These are phyloP conservation scores for Ctenicera cuprea DNA, from an alignment of 2,888 invertebrate species.

Conservation along the genomic window DNA sequence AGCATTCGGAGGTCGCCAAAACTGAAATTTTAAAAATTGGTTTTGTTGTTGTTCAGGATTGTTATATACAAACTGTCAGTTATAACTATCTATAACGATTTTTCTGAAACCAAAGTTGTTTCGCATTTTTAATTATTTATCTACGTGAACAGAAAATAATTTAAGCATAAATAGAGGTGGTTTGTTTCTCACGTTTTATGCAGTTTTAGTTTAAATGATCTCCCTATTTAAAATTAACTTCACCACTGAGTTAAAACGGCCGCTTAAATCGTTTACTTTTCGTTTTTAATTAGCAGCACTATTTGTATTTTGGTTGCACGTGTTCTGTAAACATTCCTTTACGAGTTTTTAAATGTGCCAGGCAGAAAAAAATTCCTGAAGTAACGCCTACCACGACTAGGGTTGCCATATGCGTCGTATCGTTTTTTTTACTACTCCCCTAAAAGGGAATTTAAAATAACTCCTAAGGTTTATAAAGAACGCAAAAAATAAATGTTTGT, in stretches of 20 bases:
- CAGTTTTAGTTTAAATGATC: conserved; percentile 10
- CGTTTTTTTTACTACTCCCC: neutral
- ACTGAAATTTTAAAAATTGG: no score
- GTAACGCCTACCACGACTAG: conserved; percentile 22
- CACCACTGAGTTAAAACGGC: conserved; percentile 16
- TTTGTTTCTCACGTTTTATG: conserved; percentile 14
- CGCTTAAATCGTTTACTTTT: conserved; percentile 25
- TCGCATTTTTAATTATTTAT: no score
- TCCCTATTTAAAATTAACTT: conserved; percentile 35
- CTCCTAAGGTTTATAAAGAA: no score
- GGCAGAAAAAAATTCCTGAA: conserved; percentile 9
- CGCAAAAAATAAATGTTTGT: no score
- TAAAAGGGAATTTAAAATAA: no score
- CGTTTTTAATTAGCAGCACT: conserved; percentile 36
- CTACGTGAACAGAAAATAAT: no score
- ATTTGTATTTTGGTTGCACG: conserved; percentile 25
- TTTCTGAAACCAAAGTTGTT: no score
- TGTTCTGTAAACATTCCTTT: conserved; percentile 18
- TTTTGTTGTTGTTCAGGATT: no score
- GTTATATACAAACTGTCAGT: no score
- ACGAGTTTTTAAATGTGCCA: conserved; percentile 14
- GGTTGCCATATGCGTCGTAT: conserved; percentile 1
- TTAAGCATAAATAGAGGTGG: neutral
- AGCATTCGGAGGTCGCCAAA: no score
- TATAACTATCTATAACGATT: no score